These are phyloP conservation scores for Oithona nana DNA, from an alignment of 2,888 invertebrate genomes.

Conservation along the genomic window DNA sequence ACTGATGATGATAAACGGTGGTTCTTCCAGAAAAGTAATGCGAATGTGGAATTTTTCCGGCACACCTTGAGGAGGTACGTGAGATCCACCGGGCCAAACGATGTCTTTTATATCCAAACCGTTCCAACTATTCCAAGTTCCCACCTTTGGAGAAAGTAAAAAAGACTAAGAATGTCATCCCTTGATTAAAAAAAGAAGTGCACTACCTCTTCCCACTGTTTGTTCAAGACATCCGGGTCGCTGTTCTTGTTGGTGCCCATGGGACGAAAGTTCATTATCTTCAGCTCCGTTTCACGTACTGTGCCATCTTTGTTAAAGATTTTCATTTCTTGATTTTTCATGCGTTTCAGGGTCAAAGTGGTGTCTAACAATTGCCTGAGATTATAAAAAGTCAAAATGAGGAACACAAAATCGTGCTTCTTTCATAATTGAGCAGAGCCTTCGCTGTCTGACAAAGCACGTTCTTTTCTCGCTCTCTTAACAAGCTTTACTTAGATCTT, in stretches of 20 bases:
- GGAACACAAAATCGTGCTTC: too few relatives aligned
- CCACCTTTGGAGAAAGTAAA: too few relatives aligned
- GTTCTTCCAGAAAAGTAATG: conserved; percentile 72
- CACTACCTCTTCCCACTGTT: conserved; percentile 15
- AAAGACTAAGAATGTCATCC: too few relatives aligned
- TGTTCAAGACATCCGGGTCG: background rate
- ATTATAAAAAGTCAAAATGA: too few relatives aligned
- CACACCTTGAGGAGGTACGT: conserved; percentile 70
- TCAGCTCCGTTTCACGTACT: conserved; percentile 63
- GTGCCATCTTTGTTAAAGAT: conserved; percentile 83
- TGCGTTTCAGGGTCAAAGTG: conserved; percentile 55
- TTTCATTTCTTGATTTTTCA: conserved; percentile 50
- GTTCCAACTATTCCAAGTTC: conserved; percentile 84
- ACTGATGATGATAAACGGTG: conserved; percentile 83
- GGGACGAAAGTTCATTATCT: conserved; percentile 80
- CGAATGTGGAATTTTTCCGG: conserved; percentile 16
- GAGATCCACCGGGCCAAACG: conserved; percentile 90
- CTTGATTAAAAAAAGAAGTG: too few relatives aligned
- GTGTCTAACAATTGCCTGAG: conserved; percentile 55
- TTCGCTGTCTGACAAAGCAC: too few relatives aligned
- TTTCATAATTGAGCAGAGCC: too few relatives aligned
- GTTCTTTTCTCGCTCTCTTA: too few relatives aligned
- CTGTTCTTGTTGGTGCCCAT: background rate
- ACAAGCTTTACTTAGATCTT: too few relatives aligned
- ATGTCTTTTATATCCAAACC: conserved; percentile 71